These are phyloP conservation scores for Caenorhabditis sinica DNA, from an alignment of 2,888 invertebrate genomes.

Conservation along the genomic window DNA sequence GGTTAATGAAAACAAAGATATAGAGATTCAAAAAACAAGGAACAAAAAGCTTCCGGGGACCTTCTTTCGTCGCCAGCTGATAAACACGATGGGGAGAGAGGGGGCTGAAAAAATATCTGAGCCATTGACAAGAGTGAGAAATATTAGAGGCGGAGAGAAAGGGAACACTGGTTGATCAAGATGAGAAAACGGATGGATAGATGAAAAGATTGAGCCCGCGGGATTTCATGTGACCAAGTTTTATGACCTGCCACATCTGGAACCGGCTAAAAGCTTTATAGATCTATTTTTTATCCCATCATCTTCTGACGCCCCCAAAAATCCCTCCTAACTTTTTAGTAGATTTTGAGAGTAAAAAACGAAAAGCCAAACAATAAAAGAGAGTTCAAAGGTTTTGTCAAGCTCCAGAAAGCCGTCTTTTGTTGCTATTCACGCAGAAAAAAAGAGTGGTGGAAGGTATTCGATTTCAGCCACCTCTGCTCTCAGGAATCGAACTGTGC, in stretches of 20 bases:
- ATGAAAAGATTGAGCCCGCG: conserved; percentile 25
- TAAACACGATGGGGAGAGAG: conserved; percentile 33
- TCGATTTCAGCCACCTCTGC: conserved; percentile 58
- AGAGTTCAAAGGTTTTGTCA: conserved; percentile 47
- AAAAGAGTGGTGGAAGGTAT: conserved; percentile 27
- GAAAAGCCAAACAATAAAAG: conserved; percentile 46
- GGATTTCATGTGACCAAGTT: conserved; percentile 59
- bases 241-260: conserved; percentile 63
- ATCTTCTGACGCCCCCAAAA: conserved; percentile 15
- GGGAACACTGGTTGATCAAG: conserved; percentile 36
- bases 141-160: conserved; percentile 15
- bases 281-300: conserved; percentile 38
- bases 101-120: conserved; percentile 48
- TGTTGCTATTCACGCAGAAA: conserved; percentile 29
- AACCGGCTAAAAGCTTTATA: conserved; percentile 56
- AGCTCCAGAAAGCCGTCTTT: conserved; percentile 38
- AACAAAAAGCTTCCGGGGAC: conserved; percentile 41
- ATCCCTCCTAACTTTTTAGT: conserved; percentile 18
- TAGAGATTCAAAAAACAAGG: conserved; percentile 50
- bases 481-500: conserved; percentile 34
- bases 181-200: conserved; percentile 16
- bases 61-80: conserved; percentile 28
- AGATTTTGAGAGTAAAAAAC: conserved; percentile 3
- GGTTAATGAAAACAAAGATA: conserved; percentile 20
- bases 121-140: conserved; percentile 15